Evolutionary conservation across 2,113 vertebrate species (phyloP).

Genomic region (Halichoeres trimaculatus): DNA sequence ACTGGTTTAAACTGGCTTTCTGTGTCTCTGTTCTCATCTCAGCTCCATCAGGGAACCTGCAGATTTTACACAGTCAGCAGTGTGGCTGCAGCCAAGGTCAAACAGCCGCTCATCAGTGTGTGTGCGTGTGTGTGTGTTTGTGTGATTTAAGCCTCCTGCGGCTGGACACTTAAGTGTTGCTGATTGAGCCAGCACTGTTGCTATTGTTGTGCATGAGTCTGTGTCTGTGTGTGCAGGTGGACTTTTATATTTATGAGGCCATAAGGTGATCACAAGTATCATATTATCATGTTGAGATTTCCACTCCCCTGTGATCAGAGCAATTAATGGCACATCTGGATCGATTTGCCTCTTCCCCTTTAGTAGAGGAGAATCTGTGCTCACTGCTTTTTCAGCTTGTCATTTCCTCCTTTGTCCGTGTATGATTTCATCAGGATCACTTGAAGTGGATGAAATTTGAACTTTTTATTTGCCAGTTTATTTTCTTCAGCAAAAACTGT

Average conservation of each 20-base stretch:
- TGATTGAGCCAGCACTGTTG: constrained; percentile 20
- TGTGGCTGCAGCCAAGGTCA: constrained; percentile 47
- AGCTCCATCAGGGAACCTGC: constrained; percentile 34
- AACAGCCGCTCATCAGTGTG: constrained; percentile 40
- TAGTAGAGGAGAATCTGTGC: not conserved
- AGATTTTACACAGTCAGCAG: constrained; percentile 56
- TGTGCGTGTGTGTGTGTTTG: constrained; percentile 37
- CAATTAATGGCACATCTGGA: not conserved
- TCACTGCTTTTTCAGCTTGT: not conserved
- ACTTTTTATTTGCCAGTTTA: too few species aligned
- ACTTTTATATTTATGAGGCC: constrained; percentile 6
- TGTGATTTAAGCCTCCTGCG: constrained; percentile 36
- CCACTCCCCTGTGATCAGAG: not conserved
- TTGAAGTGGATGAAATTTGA: too few species aligned
- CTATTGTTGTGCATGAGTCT: constrained; percentile 16
- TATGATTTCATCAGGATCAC: too few species aligned
- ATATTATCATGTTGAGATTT: constrained; percentile 11
- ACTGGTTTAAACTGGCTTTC: constrained; percentile 10
- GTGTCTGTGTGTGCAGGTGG: constrained; percentile 12
- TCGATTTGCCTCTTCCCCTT: constrained; percentile 5
- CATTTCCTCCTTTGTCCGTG: too few species aligned
- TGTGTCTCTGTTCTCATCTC: constrained; percentile 21
- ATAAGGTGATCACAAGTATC: constrained; percentile 15
- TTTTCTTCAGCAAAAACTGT: too few species aligned
- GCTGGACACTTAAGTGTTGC: constrained; percentile 39